These are phyloP conservation scores for Cuculus canorus DNA, from an alignment of 2,797 vertebrate genomes.

Conservation along the genomic window DNA sequence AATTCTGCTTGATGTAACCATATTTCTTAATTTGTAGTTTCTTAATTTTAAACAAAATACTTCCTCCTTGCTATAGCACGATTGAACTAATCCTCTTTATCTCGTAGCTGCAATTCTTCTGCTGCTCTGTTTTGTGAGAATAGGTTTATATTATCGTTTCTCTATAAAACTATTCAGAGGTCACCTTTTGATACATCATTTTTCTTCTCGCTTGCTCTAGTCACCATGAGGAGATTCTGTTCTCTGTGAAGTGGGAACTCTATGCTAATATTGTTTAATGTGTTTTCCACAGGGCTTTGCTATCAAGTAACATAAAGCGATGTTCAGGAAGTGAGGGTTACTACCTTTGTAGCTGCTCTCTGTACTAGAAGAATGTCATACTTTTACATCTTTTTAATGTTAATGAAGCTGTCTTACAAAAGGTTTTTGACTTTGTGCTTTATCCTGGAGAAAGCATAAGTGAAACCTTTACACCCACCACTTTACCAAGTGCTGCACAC, in stretches of 20 bases:
- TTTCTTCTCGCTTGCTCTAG: slow-evolving; percentile 29
- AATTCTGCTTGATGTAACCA: slow-evolving; percentile 33
- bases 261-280: slow-evolving; percentile 57
- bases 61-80: neutral
- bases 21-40: slow-evolving; percentile 49
- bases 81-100: neutral
- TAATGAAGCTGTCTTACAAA: slow-evolving; percentile 37
- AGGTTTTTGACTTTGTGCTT: neutral
- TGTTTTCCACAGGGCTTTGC: slow-evolving; percentile 44
- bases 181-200: slow-evolving; percentile 6
- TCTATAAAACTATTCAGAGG: slow-evolving; percentile 11
- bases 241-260: slow-evolving; percentile 35
- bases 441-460: neutral
- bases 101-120: neutral
- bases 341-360: slow-evolving; percentile 44
- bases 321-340: slow-evolving; percentile 40
- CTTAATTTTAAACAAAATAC: slow-evolving; percentile 33
- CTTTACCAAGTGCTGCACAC: neutral
- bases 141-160: neutral
- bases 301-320: slow-evolving; percentile 27
- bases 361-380: slow-evolving; percentile 12
- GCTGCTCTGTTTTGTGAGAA: neutral
- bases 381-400: slow-evolving; percentile 39
- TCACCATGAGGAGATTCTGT: neutral
- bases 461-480: neutral